phyloP scores from a whole-genome alignment of 53 echinoderm and acorn worm species.

The Holothuria scabra region DNA sequence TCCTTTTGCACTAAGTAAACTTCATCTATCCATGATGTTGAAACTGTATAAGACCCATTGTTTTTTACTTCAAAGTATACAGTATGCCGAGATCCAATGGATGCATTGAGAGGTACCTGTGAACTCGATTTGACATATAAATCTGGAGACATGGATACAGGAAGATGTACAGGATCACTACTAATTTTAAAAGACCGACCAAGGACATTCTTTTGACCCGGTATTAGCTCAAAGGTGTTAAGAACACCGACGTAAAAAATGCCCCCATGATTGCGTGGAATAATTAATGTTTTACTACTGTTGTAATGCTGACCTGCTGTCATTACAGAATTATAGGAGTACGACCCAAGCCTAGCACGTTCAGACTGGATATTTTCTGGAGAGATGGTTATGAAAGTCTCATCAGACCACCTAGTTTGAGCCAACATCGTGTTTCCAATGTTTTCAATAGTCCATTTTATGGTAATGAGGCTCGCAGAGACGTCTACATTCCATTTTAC shows the following conservation, averaged over 20 bases:
- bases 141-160: neutral
- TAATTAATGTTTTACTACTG: neutral
- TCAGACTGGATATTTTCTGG: too few species aligned
- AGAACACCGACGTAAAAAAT: neutral
- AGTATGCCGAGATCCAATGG: neutral
- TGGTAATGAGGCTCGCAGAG: neutral
- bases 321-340: neutral
- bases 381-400: neutral
- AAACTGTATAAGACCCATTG: neutral
- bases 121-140: neutral
- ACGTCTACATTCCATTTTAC: neutral
- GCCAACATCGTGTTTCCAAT: constrained; percentile 34
- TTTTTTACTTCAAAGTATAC: constrained; percentile 12
- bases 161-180: neutral
- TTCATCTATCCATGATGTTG: constrained; percentile 32
- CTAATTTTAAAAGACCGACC: neutral
- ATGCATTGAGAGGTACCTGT: neutral
- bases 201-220: neutral
- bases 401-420: constrained; percentile 13
- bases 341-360: neutral
- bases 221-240: constrained; percentile 11
- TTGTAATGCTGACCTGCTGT: constrained; percentile 20
- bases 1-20: constrained; percentile 8
- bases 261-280: constrained; percentile 8
- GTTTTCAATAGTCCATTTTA: constrained; percentile 30